These are phyloP conservation scores for Napeogenes inachia DNA, from an alignment of 2,888 invertebrate species.

Conservation along the genomic window DNA sequence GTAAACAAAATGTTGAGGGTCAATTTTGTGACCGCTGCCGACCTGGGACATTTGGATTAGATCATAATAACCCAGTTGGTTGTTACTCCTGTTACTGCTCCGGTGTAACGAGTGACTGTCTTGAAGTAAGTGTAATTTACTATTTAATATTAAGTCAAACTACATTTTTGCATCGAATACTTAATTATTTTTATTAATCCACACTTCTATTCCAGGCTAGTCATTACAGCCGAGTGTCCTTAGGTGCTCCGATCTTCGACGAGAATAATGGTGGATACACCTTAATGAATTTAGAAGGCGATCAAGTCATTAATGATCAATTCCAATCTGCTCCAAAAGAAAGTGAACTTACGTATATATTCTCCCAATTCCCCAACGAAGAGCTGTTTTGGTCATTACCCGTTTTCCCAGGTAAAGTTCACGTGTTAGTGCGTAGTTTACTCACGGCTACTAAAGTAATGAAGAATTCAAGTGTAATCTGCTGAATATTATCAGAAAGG, in stretches of 20 bases:
- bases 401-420: conserved; percentile 54
- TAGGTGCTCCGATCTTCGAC: conserved; percentile 62
- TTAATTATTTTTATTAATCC: background rate
- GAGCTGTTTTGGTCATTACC: conserved; percentile 69
- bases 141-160: background rate
- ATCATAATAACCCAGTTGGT: conserved; percentile 82
- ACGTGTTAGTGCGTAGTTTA: too few species aligned
- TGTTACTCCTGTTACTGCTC: conserved; percentile 94
- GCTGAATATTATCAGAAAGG: too few species aligned
- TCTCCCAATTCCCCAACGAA: conserved; percentile 45
- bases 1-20: conserved; percentile 88
- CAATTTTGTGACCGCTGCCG: conserved; percentile 86
- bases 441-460: too few species aligned
- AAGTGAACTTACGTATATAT: conserved; percentile 64
- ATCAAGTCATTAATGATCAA: conserved; percentile 53
- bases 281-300: conserved; percentile 55
- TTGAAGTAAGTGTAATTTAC: conserved; percentile 65
- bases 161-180: background rate
- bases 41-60: conserved; percentile 87
- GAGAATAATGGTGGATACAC: conserved; percentile 61
- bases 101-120: conserved; percentile 85
- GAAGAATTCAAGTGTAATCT: too few species aligned
- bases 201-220: conserved; percentile 43
- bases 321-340: conserved; percentile 56
- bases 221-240: conserved; percentile 50